Percentiles rank a stretch among this genome's conserved stretches.
Conservation (phyloP, 2,797 vertebrate species). For the Orestias chungarensis region DNA sequence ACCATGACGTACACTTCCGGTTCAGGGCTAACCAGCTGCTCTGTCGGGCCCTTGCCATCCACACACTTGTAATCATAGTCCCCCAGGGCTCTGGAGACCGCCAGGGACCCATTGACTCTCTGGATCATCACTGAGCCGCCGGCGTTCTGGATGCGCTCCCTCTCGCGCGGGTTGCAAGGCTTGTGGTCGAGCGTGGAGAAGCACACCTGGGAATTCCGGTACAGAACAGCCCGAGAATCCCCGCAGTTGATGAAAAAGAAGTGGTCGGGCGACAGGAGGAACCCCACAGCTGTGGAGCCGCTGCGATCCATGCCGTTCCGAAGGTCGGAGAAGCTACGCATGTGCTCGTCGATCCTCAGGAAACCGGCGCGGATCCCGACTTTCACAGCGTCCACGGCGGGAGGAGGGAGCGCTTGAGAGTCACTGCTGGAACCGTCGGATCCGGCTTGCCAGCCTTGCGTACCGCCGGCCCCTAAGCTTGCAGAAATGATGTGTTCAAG, state of each 20-base stretch:
- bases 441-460: slow-evolving; percentile 35
- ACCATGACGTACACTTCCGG: slow-evolving; percentile 94
- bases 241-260: slow-evolving; percentile 99
- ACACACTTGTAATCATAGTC: slow-evolving; percentile 99
- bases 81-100: slow-evolving; percentile 95
- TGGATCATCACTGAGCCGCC: slow-evolving; percentile 99
- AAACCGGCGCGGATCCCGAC: slow-evolving; percentile 94
- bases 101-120: slow-evolving; percentile 96
- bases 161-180: slow-evolving; percentile 96
- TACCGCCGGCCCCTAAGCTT: slow-evolving; percentile 61
- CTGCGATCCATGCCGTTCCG: slow-evolving; percentile 98
- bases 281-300: slow-evolving; percentile 97
- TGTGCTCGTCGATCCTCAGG: slow-evolving; percentile 97
- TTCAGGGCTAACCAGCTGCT: slow-evolving; percentile 98
- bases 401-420: slow-evolving; percentile 70
- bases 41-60: slow-evolving; percentile 97
- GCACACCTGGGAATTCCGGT: slow-evolving; percentile 90
- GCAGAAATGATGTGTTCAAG: slow-evolving; percentile 94
- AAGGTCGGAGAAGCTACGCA: slow-evolving; percentile 98
- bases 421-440: slow-evolving; percentile 47
- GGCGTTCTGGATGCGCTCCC: slow-evolving; percentile 98
- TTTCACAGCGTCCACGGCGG: slow-evolving; percentile 91
- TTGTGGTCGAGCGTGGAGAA: slow-evolving; percentile 99
- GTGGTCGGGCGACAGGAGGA: slow-evolving; percentile 92
- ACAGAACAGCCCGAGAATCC: slow-evolving; percentile 95